Percentiles rank a stretch among this genome's conserved stretches.
Conservation (phyloP, 2,797 vertebrate species). For the Limnodromus scolopaceus region DNA sequence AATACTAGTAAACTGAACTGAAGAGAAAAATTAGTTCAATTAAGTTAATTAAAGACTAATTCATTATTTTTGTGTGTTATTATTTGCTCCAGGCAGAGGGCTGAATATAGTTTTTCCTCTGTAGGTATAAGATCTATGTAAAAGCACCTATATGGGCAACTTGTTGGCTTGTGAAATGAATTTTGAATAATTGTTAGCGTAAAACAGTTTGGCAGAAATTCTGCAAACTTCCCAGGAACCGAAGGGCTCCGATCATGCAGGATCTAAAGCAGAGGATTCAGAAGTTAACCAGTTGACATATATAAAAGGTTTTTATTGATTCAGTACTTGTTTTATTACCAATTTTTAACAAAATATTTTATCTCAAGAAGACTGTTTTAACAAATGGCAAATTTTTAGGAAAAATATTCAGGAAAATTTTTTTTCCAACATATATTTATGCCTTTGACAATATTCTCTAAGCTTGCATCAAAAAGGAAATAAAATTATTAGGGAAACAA, state of each 20-base stretch:
- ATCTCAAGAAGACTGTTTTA: not conserved
- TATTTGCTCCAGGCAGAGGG: not conserved
- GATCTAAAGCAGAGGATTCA: not conserved
- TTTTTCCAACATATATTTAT: not conserved
- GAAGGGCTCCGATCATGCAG: not conserved
- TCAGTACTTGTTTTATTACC: not conserved
- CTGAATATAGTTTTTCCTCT: not conserved
- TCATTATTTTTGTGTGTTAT: not conserved
- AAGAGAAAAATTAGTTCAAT: not conserved
- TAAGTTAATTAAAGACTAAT: not conserved
- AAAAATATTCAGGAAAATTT: not conserved
- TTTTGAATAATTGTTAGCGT: not conserved
- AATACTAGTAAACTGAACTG: not conserved
- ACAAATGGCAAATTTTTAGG: not conserved
- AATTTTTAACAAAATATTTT: not conserved
- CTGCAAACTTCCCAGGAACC: not conserved
- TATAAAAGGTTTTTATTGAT: not conserved
- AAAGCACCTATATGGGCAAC: not conserved
- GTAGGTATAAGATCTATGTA: not conserved
- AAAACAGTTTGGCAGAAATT: not conserved
- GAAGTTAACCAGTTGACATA: not conserved
- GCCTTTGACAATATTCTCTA: not conserved
- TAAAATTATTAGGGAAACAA: not conserved
- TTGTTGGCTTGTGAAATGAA: not conserved
- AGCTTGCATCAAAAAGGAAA: not conserved